Evolutionary conservation across 2,888 invertebrate species (phyloP).

Genomic region (Parnassius glacialis): DNA sequence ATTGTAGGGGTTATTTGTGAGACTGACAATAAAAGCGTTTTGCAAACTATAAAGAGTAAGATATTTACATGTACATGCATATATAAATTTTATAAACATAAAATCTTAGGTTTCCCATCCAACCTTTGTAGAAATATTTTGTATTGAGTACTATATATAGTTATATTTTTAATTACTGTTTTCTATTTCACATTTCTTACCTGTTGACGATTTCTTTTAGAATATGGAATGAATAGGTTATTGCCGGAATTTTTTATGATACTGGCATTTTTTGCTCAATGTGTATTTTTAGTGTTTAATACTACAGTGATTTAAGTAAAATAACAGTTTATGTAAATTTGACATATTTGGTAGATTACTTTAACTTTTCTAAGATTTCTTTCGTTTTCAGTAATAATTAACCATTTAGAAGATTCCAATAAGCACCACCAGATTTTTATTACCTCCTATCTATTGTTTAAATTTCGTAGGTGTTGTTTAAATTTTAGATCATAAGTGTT

Average conservation of each 20-base stretch:
- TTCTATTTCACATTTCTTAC: no score
- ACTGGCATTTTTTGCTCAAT: not conserved
- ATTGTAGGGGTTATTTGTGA: not conserved
- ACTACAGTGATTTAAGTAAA: no score
- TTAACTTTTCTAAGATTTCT: not conserved
- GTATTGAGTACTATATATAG: no score
- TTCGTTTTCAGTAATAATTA: not conserved
- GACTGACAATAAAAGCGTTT: conserved; percentile 1
- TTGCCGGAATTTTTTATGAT: not conserved
- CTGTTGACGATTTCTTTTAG: not conserved
- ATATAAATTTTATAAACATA: no score
- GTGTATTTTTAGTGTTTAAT: not conserved
- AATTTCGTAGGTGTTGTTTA: not conserved
- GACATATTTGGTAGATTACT: no score
- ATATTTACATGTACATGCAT: no score
- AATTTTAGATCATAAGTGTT: not conserved
- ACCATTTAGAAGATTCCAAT: not conserved
- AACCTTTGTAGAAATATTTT: no score
- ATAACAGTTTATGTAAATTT: no score
- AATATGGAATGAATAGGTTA: not conserved
- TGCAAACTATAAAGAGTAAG: not conserved
- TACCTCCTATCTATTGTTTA: not conserved
- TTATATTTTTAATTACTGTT: no score
- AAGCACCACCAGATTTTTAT: not conserved
- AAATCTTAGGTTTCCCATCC: no score